Base-by-base conservation (phyloP, 2,113 vertebrate genomes). In the Kobus ellipsiprymnus region DNA sequence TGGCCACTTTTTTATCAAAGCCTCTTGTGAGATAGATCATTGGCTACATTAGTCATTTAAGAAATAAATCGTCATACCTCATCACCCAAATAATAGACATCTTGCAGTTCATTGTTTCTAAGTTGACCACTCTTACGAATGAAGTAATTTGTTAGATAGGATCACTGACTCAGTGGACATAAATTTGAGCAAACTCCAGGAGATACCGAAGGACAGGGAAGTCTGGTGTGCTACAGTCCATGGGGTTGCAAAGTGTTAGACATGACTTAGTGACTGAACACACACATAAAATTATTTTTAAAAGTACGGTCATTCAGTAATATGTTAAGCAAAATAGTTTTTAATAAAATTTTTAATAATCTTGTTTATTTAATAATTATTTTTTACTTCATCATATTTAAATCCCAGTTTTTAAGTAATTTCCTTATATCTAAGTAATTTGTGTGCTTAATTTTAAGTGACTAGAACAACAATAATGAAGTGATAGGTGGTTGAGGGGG, bases 351-450 rank as follows among this genome's bases (percentile, higher is more conserved):
- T 74, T 74, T 74, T 62, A 87, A 62, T 77, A 59, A 87, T 30
- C 54, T 1, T 86, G 62, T 81, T 40, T 78, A 19, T 60, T 78
- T 86, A 59, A 16, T 80, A 40, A 95, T 67, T 71, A 80, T 91
- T 97, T 91, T 50, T 93, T 64, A 85, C 6, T 52, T 91, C 86
- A 16, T 83, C n/a, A 91, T 92, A 50, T 89, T 87, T 95, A 95
- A 93, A 64, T 57, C 23, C n/a, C 15, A 93, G 44, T 57, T 95
- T 92, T 96, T 95, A 93, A 48, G 29, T 95, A 19, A 88, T 96
- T 93, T 81, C 54, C 33, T 86, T 92, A 17, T 9, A n/a, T 52
- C 30, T 71, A 30, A 81, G 84, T 40, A 84, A 46, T 23, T 83
- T 91, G 11, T 91, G 4, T 3, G 88, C 17, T 94, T 1, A 89